A percentile compares a stretch with the other conserved stretches of the same genome.
These are phyloP conservation scores for Papilio xuthus DNA, from an alignment of 1,140 invertebrate genomes.

Conservation along the genomic window DNA sequence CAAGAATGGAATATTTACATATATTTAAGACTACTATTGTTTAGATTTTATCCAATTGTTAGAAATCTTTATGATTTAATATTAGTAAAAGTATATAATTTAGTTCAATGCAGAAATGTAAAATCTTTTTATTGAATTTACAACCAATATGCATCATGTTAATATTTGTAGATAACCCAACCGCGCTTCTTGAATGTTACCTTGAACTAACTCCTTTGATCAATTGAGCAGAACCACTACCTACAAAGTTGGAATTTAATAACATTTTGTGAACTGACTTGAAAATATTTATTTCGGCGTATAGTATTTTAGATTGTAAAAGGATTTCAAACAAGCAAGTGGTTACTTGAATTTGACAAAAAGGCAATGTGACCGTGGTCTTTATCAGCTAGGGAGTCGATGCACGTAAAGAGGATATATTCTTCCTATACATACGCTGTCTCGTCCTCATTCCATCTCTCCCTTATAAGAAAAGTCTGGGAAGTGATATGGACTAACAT, in stretches of 20 bases:
- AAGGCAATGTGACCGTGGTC: too few species aligned
- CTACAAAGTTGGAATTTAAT: background rate
- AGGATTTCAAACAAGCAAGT: too few species aligned
- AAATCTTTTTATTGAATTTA: background rate
- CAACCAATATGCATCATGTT: background rate
- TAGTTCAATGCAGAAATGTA: background rate
- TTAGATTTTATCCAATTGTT: background rate
- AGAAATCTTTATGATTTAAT: too few species aligned
- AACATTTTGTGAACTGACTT: background rate
- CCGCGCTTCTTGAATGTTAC: background rate
- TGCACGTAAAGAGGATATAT: too few species aligned
- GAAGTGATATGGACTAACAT: too few species aligned
- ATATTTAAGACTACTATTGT: background rate
- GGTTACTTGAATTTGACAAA: too few species aligned
- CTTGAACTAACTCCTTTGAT: background rate
- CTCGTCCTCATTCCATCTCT: too few species aligned
- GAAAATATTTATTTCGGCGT: background rate
- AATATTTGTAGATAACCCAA: background rate
- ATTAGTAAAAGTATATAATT: too few species aligned
- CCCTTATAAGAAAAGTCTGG: too few species aligned
- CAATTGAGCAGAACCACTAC: background rate
- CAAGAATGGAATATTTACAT: conserved; percentile 6
- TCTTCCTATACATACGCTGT: too few species aligned
- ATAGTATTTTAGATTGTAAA: too few species aligned
- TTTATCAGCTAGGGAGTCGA: too few species aligned